These are phyloP conservation scores for Chymomyza procnemis DNA, from an alignment of 2,888 invertebrate species.

Conservation along the genomic window DNA sequence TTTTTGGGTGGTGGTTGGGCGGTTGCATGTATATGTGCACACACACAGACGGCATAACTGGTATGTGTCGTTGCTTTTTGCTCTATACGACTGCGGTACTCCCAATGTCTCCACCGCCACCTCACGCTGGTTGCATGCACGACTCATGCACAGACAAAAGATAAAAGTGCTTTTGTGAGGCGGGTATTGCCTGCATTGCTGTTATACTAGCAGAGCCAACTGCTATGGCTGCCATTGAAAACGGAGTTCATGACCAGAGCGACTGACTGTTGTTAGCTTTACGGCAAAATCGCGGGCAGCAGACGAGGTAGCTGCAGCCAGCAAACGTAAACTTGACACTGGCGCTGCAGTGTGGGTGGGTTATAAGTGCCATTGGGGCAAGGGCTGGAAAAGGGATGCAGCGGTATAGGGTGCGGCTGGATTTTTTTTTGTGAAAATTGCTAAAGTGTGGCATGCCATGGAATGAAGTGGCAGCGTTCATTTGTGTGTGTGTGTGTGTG, in stretches of 20 bases:
- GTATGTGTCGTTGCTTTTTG: conserved; percentile 43
- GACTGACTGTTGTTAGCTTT: too few species aligned
- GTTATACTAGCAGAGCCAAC: conserved; percentile 2
- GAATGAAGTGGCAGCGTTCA: not conserved
- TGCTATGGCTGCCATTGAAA: conserved; percentile 66
- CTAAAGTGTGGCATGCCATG: conserved; percentile 45
- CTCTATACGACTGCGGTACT: conserved; percentile 7
- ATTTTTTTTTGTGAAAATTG: conserved; percentile 56
- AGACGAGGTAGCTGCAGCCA: conserved; percentile 3
- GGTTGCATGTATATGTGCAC: conserved; percentile 14
- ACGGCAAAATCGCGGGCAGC: not conserved
- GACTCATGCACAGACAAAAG: conserved; percentile 45
- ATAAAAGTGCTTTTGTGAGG: conserved; percentile 61
- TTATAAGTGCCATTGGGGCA: conserved; percentile 4
- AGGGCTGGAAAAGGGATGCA: not conserved
- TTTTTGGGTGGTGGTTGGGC: not conserved
- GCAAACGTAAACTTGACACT: conserved; percentile 73
- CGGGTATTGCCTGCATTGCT: not conserved
- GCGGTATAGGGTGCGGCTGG: conserved; percentile 56
- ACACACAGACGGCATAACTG: not conserved
- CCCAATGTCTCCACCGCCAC: not conserved
- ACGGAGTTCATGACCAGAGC: conserved; percentile 71
- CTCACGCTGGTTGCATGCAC: not conserved
- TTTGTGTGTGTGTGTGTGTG: not conserved
- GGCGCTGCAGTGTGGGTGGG: conserved; percentile 46